Percentiles rank a stretch among this genome's conserved stretches.
Evolutionary conservation across 2,888 invertebrate species (phyloP).

Genomic region (Apomyelois bistriatella): DNA sequence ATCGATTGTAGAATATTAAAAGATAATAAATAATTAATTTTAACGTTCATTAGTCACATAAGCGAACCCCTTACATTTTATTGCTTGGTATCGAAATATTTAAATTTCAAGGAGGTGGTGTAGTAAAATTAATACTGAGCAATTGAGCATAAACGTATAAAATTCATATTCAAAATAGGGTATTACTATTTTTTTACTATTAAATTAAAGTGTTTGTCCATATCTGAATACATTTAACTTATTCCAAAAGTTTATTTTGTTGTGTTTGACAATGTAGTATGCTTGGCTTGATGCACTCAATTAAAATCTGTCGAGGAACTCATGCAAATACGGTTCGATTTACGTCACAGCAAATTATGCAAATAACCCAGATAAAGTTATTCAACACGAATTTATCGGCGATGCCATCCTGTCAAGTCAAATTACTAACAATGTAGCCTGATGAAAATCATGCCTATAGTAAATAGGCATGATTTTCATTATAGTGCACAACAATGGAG

Average conservation of each 20-base stretch:
- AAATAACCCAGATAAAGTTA: slow-evolving; percentile 5
- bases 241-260: no score
- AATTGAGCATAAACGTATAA: no score
- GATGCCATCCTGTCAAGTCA: slow-evolving; percentile 6
- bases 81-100: no score
- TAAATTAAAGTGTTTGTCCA: no score
- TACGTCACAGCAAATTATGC: slow-evolving; percentile 5
- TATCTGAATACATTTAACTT: no score
- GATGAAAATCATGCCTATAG: no score
- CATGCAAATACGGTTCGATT: not conserved
- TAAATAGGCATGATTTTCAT: not conserved
- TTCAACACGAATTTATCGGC: not conserved
- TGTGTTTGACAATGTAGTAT: not conserved
- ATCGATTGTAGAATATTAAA: not conserved
- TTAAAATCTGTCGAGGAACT: not conserved
- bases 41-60: not conserved
- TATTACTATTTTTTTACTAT: no score
- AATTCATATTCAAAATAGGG: no score
- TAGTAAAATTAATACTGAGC: no score
- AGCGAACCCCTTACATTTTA: no score
- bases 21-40: slow-evolving; percentile 11
- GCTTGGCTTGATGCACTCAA: not conserved
- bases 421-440: not conserved
- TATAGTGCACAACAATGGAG: not conserved
- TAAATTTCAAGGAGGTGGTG: no score